Percentiles rank a stretch among this genome's conserved stretches.
These are phyloP conservation scores for Synergus laeviventris DNA, from an alignment of 2,888 invertebrate species.

Conservation along the genomic window DNA sequence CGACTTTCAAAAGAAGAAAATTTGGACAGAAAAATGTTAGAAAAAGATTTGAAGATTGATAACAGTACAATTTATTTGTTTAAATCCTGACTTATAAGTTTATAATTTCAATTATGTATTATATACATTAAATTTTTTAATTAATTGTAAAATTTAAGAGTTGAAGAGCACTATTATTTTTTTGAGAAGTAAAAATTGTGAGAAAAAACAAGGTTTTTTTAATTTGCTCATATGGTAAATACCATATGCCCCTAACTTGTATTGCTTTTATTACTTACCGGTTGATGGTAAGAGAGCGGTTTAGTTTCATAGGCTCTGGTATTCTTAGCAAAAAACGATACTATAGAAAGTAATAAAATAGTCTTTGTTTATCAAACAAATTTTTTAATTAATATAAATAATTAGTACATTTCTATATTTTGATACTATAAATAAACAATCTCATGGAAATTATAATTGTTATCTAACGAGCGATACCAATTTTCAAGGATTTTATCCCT, in stretches of 20 bases:
- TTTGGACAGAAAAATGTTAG: slow-evolving; percentile 82
- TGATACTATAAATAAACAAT: background rate
- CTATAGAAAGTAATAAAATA: background rate
- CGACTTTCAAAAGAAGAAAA: slow-evolving; percentile 84
- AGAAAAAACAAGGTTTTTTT: too few relatives aligned
- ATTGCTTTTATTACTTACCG: too few relatives aligned
- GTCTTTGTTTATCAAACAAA: background rate
- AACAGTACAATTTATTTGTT: slow-evolving; percentile 49
- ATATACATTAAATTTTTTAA: background rate
- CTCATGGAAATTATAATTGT: background rate
- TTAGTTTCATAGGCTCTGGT: background rate
- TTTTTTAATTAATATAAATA: background rate
- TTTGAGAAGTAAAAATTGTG: too few relatives aligned
- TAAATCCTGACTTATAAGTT: background rate
- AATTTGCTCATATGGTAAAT: too few relatives aligned
- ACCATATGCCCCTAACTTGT: too few relatives aligned
- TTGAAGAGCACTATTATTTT: too few relatives aligned
- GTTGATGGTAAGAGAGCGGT: background rate
- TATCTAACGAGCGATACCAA: background rate
- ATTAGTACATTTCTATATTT: background rate
- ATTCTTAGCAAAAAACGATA: background rate
- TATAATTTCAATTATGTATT: background rate
- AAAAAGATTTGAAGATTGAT: slow-evolving; percentile 82
- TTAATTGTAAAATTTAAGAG: background rate
- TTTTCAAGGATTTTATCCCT: background rate